Evolutionary conservation across 2,797 vertebrate species (phyloP).

Genomic region (Lepus townsendii): DNA sequence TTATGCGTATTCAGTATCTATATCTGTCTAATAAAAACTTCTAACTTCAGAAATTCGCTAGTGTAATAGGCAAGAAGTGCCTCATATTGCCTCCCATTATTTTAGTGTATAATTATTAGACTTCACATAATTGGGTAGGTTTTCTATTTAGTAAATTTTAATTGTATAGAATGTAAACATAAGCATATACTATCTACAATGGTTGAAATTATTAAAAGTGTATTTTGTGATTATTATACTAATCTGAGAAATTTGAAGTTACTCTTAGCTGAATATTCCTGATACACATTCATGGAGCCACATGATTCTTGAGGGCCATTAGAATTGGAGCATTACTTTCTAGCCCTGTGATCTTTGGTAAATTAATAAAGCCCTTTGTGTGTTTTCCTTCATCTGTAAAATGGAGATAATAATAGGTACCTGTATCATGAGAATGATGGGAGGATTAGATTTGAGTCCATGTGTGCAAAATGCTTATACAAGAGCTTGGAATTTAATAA

Average conservation of each 20-base stretch:
- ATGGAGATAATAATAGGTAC: background rate
- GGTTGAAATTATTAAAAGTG: background rate
- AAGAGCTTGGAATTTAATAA: background rate
- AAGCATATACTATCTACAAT: background rate
- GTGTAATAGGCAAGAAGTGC: background rate
- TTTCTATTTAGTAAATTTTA: constrained; percentile 27
- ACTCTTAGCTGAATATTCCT: constrained; percentile 21
- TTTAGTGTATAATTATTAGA: background rate
- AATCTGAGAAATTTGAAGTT: constrained; percentile 29
- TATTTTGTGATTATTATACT: constrained; percentile 11
- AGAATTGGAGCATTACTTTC: background rate
- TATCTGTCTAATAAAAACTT: background rate
- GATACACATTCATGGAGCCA: background rate
- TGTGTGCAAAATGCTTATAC: background rate
- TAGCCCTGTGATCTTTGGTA: background rate
- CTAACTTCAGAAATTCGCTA: background rate
- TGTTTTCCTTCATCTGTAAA: constrained; percentile 44
- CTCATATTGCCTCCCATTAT: constrained; percentile 1
- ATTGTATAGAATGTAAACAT: background rate
- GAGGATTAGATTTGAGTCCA: constrained; percentile 5
- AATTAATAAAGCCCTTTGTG: constrained; percentile 10
- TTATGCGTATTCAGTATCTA: background rate
- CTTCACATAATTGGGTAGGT: background rate
- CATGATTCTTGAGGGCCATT: background rate
- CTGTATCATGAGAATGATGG: background rate